Evolutionary conservation across 1,140 invertebrate species (phyloP), one percentile per base, ranked within the genome.

Genomic region (Zaprionus inermis): DNA sequence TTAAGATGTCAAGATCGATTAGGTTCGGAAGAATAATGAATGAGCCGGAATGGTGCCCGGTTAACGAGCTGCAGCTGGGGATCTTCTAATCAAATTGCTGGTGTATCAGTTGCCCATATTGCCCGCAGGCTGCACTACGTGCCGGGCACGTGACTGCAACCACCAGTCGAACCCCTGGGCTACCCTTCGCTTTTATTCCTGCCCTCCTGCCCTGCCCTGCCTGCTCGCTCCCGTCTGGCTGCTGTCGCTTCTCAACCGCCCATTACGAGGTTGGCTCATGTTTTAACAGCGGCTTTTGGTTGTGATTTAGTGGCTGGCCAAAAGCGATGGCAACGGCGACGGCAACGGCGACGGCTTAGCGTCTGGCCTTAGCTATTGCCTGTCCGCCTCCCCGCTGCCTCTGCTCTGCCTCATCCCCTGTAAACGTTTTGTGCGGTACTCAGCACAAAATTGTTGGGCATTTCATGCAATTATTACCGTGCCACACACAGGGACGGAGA

Each of bases 211-310:
- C n/a, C 38, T 28, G 14, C 9, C 10, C 41, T 14, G 5, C 16
- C 65, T n/a, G 38, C 38, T 20, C 20, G 16, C 14, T 3, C 7
- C 32, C 34, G 56, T 18, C 51, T 67, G 49, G 34, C 5, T 63
- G 59, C 32, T 44, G 22, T 49, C 38, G 28, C 30, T 22, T 58
- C 51, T 56, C 58, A 74, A 88, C 84, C 79, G 79, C 67, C 76
- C 73, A 75, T 83, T 77, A 60, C 49, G 60, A 44, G 72, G 72
- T 64, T 65, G 67, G 70, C 58, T 81, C 84, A 77, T 89, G 84
- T 89, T 89, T 89, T 89, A 89, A 89, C 84, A 89, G 85, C 84
- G 85, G 84, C 85, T 89, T 88, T 89, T 72, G 84, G 84, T 89
- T 89, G 84, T 89, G 84, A 89, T 89, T 89, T 89, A 89, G 80